These are phyloP conservation scores for Mizuhopecten yessoensis DNA, from an alignment of 1,140 invertebrate genomes.

Conservation along the genomic window DNA sequence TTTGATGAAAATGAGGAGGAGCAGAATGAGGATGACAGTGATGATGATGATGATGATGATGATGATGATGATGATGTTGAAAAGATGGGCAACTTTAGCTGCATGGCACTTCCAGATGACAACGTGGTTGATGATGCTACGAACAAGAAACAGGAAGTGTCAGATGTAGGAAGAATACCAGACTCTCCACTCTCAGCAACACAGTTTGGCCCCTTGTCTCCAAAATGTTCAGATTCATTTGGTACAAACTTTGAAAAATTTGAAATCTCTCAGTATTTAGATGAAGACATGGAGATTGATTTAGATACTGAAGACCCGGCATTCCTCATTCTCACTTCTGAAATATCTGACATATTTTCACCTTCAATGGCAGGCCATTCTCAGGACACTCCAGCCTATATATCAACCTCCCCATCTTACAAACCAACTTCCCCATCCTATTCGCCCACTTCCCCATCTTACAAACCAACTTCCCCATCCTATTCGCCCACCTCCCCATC, in stretches of 20 bases:
- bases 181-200: too few species aligned
- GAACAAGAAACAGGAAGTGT: too few species aligned
- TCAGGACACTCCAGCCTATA: too few species aligned
- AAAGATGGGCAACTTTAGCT: not conserved
- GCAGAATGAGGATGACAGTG: not conserved
- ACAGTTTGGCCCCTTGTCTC: too few species aligned
- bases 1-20: not conserved
- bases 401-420: conserved; percentile 13
- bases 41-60: not conserved
- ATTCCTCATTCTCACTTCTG: not conserved
- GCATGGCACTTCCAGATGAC: too few species aligned
- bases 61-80: not conserved
- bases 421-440: conserved; percentile 28
- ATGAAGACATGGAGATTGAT: not conserved
- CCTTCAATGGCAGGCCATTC: too few species aligned
- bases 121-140: too few species aligned
- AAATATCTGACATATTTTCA: not conserved
- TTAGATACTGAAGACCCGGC: not conserved
- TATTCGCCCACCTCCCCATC: conserved; percentile 28
- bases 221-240: too few species aligned
- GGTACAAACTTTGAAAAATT: too few species aligned
- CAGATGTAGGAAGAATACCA: too few species aligned
- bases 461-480: conserved; percentile 43
- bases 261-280: not conserved
- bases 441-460: not conserved